phyloP scores from a whole-genome alignment of 2,797 vertebrate species.

The Urophycis tenuis region DNA sequence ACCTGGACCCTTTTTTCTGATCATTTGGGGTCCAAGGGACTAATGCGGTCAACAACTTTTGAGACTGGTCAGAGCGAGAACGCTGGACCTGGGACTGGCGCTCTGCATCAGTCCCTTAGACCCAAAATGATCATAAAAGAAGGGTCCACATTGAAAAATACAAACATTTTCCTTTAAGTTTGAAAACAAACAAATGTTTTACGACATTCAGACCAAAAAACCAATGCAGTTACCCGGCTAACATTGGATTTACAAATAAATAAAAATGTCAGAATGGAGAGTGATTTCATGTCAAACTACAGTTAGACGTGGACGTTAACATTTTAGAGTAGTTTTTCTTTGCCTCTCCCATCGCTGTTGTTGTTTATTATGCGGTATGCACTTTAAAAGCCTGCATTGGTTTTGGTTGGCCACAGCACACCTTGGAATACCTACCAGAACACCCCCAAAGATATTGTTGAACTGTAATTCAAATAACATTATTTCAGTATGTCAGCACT shows the following conservation, averaged over 20 bases:
- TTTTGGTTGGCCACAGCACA: slow-evolving; percentile 47
- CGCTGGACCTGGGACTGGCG: too few relatives aligned
- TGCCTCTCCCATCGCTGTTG: background rate
- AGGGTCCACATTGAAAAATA: too few relatives aligned
- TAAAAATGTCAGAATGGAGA: slow-evolving; percentile 2
- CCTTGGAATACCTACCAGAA: slow-evolving; percentile 80
- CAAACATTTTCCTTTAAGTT: background rate
- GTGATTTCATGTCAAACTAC: background rate
- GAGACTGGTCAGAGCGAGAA: too few relatives aligned
- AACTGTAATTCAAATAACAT: slow-evolving; percentile 81
- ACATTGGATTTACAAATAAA: slow-evolving; percentile 19
- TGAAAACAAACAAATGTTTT: background rate
- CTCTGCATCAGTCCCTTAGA: too few relatives aligned
- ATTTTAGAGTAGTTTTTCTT: background rate
- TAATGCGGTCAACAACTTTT: too few relatives aligned
- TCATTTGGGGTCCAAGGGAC: too few relatives aligned
- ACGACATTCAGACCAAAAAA: slow-evolving; percentile 10
- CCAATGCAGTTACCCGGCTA: slow-evolving; percentile 22
- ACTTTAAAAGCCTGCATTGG: slow-evolving; percentile 39
- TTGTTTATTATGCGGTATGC: slow-evolving; percentile 5
- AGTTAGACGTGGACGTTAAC: background rate
- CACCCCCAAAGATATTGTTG: slow-evolving; percentile 95
- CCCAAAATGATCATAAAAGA: too few relatives aligned
- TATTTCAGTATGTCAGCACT: slow-evolving; percentile 35
- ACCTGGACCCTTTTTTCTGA: too few relatives aligned